phyloP scores from a whole-genome alignment of 2,888 invertebrate species.

The Matsumyia berberina region DNA sequence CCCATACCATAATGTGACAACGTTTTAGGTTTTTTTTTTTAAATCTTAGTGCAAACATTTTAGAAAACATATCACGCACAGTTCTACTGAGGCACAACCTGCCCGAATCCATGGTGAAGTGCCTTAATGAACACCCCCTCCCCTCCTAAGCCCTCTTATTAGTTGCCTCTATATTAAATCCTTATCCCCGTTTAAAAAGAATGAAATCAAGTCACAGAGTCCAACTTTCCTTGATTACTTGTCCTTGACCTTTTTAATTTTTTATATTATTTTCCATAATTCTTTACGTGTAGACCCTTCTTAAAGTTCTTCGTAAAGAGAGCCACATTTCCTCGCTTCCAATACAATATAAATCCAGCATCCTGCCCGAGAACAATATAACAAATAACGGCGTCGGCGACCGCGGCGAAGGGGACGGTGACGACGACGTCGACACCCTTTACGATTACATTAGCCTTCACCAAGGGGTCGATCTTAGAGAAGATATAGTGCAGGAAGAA shows the following conservation, averaged over 20 bases:
- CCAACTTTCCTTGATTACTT: no score
- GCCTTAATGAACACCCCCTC: no score
- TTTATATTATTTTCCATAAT: not conserved
- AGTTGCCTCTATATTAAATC: no score
- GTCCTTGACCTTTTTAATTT: not conserved
- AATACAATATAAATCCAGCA: slow-evolving; percentile 47
- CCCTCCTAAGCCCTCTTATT: no score
- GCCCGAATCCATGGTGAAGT: no score
- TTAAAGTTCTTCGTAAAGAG: not conserved
- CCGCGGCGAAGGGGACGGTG: slow-evolving; percentile 66
- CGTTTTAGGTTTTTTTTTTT: no score
- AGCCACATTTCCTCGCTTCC: not conserved
- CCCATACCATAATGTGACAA: no score
- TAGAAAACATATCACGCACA: no score
- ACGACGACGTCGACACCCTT: slow-evolving; percentile 64
- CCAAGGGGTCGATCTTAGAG: slow-evolving; percentile 68
- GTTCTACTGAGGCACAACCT: no score
- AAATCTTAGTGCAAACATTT: no score
- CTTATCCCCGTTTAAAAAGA: no score
- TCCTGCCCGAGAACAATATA: slow-evolving; percentile 63
- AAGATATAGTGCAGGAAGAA: slow-evolving; percentile 67
- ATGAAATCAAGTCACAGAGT: no score
- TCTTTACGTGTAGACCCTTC: not conserved
- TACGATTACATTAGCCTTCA: slow-evolving; percentile 65
- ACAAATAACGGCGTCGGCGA: slow-evolving; percentile 65